Percentiles rank a stretch among this genome's conserved stretches.
These are phyloP conservation scores for Choreutis nemorana DNA, from an alignment of 2,888 invertebrate species.

Conservation along the genomic window DNA sequence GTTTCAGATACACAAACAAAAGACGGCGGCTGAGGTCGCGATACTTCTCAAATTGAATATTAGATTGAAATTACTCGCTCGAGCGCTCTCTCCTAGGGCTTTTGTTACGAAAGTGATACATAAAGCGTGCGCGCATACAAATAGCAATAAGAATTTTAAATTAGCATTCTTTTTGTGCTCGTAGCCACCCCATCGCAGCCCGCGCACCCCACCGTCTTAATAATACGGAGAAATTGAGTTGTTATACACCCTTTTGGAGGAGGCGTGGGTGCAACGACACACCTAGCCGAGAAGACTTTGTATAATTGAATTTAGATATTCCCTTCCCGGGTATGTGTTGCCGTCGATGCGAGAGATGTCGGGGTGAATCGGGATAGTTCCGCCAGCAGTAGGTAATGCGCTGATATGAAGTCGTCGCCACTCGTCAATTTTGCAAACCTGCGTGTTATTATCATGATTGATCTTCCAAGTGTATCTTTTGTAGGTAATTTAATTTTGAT, in stretches of 20 bases:
- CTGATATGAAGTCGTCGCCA: slow-evolving; percentile 49
- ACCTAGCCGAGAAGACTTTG: slow-evolving; percentile 57
- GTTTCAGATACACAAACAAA: slow-evolving; percentile 44
- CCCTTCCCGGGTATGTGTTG: slow-evolving; percentile 53
- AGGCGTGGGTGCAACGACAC: slow-evolving; percentile 59
- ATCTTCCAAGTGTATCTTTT: slow-evolving; percentile 17
- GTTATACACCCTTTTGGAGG: slow-evolving; percentile 54
- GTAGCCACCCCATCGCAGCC: slow-evolving; percentile 43
- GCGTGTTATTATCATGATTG: slow-evolving; percentile 27
- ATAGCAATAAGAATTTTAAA: slow-evolving; percentile 63
- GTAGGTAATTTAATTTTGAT: too few relatives aligned
- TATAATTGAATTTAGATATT: slow-evolving; percentile 67
- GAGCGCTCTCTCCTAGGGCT: slow-evolving; percentile 52
- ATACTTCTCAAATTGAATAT: slow-evolving; percentile 63
- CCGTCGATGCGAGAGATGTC: slow-evolving; percentile 42
- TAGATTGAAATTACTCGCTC: slow-evolving; percentile 64
- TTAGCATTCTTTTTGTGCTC: slow-evolving; percentile 65
- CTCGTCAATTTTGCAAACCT: slow-evolving; percentile 27
- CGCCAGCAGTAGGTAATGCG: slow-evolving; percentile 38
- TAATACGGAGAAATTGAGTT: slow-evolving; percentile 65
- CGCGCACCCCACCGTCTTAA: slow-evolving; percentile 54
- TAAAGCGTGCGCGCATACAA: slow-evolving; percentile 62
- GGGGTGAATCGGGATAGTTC: slow-evolving; percentile 44
- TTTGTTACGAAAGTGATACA: slow-evolving; percentile 60
- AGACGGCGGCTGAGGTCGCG: slow-evolving; percentile 42